These are phyloP conservation scores for Prosopocoilus inquinatus DNA, from an alignment of 2,888 invertebrate species.

Conservation along the genomic window DNA sequence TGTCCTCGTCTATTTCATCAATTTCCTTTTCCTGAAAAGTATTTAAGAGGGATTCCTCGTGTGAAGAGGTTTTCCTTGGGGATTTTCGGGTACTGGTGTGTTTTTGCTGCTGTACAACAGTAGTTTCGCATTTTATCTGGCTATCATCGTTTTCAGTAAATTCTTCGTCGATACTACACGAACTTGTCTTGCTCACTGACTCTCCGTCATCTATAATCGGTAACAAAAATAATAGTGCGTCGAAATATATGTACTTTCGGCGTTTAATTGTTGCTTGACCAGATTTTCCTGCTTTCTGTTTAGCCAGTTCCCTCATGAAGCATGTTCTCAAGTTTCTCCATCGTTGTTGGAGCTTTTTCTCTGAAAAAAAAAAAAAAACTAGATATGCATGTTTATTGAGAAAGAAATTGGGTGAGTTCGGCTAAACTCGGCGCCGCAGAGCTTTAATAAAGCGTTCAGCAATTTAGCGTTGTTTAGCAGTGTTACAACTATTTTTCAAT, in stretches of 20 bases:
- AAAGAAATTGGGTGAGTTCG: too few species aligned
- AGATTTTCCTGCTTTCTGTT: background rate
- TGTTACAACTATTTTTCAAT: too few species aligned
- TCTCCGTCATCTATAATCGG: conserved; percentile 7
- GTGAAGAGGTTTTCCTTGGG: background rate
- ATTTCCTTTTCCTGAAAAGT: conserved; percentile 4
- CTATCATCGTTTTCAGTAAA: conserved; percentile 4
- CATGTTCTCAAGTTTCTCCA: too few species aligned
- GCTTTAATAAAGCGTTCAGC: too few species aligned
- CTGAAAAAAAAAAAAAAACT: background rate
- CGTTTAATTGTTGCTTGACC: too few species aligned
- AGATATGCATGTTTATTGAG: too few species aligned
- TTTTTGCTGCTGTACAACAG: background rate
- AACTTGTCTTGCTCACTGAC: conserved; percentile 2
- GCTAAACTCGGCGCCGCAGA: too few species aligned
- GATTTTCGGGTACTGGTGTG: background rate
- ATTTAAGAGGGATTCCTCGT: background rate
- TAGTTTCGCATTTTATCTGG: background rate
- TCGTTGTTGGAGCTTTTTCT: background rate
- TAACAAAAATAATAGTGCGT: background rate
- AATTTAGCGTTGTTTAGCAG: too few species aligned
- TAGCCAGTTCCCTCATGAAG: too few species aligned
- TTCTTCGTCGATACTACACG: conserved; percentile 4
- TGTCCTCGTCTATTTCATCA: conserved; percentile 16
- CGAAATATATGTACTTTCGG: background rate